Base-by-base conservation (phyloP, 2,888 invertebrate species). In the Temnothorax rugatulus region DNA sequence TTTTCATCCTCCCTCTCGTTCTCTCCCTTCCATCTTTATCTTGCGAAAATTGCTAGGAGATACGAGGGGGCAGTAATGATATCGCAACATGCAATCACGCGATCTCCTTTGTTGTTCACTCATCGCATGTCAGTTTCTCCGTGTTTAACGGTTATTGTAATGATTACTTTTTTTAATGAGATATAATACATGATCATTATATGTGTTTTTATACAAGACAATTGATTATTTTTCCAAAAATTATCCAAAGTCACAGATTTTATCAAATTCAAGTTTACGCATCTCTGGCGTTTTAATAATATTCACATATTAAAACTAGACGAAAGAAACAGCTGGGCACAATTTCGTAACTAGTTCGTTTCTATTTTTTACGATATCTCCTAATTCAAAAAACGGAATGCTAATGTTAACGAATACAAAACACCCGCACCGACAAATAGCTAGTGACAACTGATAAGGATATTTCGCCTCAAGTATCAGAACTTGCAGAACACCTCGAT, bases 21-120 rank as follows among this genome's bases (percentile, higher is more conserved):
- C 47, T 25, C 15, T 41, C 21, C 21, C 21, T 38, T 25, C 15
- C 13, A 29, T 25, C 29, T 59, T 54, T 63, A 11, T 76, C 41
- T 86, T 44, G 83, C 71, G 83, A 90, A 88, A 90, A 86, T 88
- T 84, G 83, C 68, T 83, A 57, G 64, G 47, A 68, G 54, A 75
- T 68, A 86, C 9, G 64, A 82, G 59, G 64, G 21, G 64, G 44
- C 13, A 25, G 50, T 79, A 77, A 73, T 44, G 75, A 59, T 47
- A 59, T 47, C 11, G 61, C 68, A 66, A 84, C 69, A 79, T 69
- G 77, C 69, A 79, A 57, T 79, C 73, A 73, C 59, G 79, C 74
- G 79, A 79, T 25, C 47, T 79, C 74, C 13, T 73, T 79, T 59
- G 59, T 5, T 81, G 59, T 73, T 73, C 74, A 73, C 38, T 73